Base-by-base conservation (phyloP, 2,888 invertebrate genomes). In the Polydrusus cervinus region DNA sequence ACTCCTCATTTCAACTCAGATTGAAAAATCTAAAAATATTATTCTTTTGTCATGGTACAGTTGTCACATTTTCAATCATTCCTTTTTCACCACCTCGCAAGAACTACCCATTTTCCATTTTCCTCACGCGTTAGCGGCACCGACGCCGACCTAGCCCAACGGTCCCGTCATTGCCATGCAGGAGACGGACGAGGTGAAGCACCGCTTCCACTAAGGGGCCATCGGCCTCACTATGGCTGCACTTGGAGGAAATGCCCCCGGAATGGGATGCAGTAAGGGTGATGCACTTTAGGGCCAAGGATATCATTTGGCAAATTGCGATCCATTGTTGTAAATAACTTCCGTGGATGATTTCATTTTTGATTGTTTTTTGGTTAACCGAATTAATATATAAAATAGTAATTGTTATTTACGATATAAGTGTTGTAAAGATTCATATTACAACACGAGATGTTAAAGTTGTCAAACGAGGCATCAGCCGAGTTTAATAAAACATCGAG, bases 101-200 rank as follows among this genome's bases (percentile, higher is more conserved):
- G 34, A 34, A 34, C 34, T 8, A 34, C 34, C 34, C 34, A 34
- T 34, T 34, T 34, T 34, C 34, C 34, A 76, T 83, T 83, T 83
- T 83, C 80, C 79, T 83, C 84, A 83, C 83, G 83, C 82, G 80
- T 77, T 34, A 7, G 34, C 70, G 49, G 49, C 49, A 51, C 51
- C 65, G 18, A 40, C 80, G 83, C 82, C 82, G 84, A 84, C 85
- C 85, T 84, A 84, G 82, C 84, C 82, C 82, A 84, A 85, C 55
- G 69, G 65, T 16, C 53, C 43, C 57, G 82, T 76, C 79, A 80
- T 84, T 82, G 80, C 79, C 81, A 85, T 85, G 84, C 84, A 82
- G 60, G 76, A 80, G 84, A 81, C 84, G 82, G 75, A 77, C 80
- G 81, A 82, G 84, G 85, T 84, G 83, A 85, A 84, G 71, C 78